Evolutionary conservation across 2,888 invertebrate genomes (phyloP).

Genomic region (Tenthredo mesomela): DNA sequence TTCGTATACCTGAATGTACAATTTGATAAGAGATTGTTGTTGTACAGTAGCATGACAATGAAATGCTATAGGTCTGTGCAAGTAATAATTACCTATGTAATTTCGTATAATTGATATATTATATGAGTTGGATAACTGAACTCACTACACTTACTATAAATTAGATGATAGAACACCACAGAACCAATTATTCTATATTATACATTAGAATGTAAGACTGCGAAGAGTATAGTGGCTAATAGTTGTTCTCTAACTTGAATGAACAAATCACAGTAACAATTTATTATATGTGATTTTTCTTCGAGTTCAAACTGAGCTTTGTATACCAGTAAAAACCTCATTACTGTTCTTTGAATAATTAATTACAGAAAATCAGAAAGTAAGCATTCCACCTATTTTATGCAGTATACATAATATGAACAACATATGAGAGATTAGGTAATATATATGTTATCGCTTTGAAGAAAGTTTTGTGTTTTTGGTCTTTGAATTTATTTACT

Average conservation of each 20-base stretch:
- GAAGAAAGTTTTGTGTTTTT: neutral
- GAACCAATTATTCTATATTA: slow-evolving; percentile 36
- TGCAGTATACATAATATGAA: neutral
- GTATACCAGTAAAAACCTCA: neutral
- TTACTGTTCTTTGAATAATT: neutral
- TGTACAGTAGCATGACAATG: slow-evolving; percentile 26
- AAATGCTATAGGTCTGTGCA: slow-evolving; percentile 31
- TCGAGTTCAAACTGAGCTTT: neutral
- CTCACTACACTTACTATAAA: neutral
- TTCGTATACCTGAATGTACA: slow-evolving; percentile 45
- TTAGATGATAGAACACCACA: slow-evolving; percentile 34
- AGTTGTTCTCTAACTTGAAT: slow-evolving; percentile 5
- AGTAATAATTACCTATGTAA: slow-evolving; percentile 29
- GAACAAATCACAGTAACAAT: neutral
- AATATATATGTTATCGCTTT: neutral
- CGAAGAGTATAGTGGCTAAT: slow-evolving; percentile 1
- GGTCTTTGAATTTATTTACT: slow-evolving; percentile 1
- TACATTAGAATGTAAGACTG: slow-evolving; percentile 27
- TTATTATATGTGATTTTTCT: neutral
- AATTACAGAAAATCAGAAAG: slow-evolving; percentile 4
- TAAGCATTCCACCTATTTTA: slow-evolving; percentile 3
- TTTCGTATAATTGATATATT: slow-evolving; percentile 33
- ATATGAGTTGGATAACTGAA: neutral
- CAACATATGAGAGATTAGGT: neutral
- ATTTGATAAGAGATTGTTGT: slow-evolving; percentile 41